Evolutionary conservation across 2,888 invertebrate species (phyloP).

Genomic region (Luffia ferchaultella): DNA sequence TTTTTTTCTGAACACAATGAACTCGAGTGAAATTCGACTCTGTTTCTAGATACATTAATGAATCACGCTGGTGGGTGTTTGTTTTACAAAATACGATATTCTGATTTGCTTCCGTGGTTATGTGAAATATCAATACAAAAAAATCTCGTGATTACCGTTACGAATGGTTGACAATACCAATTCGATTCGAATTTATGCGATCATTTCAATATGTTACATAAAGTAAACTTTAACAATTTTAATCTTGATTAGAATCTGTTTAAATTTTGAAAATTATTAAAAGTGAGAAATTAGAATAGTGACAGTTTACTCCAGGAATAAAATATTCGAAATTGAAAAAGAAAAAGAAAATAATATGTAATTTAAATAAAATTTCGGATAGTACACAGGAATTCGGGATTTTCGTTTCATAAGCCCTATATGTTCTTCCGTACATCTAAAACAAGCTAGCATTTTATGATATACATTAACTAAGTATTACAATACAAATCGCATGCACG

Average conservation of each 20-base stretch:
- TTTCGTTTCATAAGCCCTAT: background rate
- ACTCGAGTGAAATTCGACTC: constrained; percentile 48
- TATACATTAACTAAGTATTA: constrained; percentile 53
- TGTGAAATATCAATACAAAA: background rate
- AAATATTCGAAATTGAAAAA: too few relatives aligned
- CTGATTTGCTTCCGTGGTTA: background rate
- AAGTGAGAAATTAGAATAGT: too few relatives aligned
- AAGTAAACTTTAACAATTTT: too few relatives aligned
- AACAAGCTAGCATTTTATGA: constrained; percentile 59
- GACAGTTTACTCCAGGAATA: too few relatives aligned
- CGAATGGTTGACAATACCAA: background rate
- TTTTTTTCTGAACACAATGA: constrained; percentile 53
- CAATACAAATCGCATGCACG: constrained; percentile 58
- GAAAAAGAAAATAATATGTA: too few relatives aligned
- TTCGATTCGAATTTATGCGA: background rate
- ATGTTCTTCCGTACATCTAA: constrained; percentile 41
- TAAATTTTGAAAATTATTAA: too few relatives aligned
- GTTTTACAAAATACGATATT: background rate
- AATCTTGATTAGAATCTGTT: too few relatives aligned
- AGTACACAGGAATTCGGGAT: background rate
- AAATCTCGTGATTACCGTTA: background rate
- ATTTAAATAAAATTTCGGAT: too few relatives aligned
- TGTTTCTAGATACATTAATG: constrained; percentile 54
- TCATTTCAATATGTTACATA: too few relatives aligned
- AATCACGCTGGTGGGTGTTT: constrained; percentile 25